Evolutionary conservation across 2,888 invertebrate genomes (phyloP).

Genomic region (Campoplex nolae): DNA sequence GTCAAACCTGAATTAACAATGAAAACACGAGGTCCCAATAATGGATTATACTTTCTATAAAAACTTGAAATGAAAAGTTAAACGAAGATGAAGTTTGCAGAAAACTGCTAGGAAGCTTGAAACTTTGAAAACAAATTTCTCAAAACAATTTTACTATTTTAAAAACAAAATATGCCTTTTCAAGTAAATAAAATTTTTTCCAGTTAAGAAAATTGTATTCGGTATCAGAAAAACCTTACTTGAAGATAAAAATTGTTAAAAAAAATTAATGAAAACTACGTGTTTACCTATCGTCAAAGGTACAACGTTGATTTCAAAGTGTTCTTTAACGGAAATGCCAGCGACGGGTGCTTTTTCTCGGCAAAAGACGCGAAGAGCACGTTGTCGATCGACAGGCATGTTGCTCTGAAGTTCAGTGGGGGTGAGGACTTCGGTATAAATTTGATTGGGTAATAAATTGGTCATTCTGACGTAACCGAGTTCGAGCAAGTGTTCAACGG

Average conservation of each 20-base stretch:
- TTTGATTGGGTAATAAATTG: conserved; percentile 97
- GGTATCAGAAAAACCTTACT: no score
- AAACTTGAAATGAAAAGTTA: background rate
- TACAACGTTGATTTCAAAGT: conserved; percentile 99
- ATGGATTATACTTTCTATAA: no score
- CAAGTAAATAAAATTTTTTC: no score
- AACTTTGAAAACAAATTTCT: background rate
- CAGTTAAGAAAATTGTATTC: no score
- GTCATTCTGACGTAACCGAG: conserved; percentile 98
- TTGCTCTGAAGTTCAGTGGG: conserved; percentile 93
- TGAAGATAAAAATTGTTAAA: no score
- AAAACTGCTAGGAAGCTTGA: background rate
- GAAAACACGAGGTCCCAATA: no score
- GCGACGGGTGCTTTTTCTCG: conserved; percentile 98
- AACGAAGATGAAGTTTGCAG: background rate
- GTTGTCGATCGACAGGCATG: conserved; percentile 94
- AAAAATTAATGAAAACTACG: background rate
- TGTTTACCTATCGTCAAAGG: conserved; percentile 93
- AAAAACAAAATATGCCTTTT: no score
- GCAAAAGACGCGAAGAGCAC: conserved; percentile 97
- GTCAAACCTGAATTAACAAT: conserved; percentile 88
- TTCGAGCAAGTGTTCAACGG: conserved; percentile 98
- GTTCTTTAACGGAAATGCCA: conserved; percentile 99
- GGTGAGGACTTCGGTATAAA: conserved; percentile 94
- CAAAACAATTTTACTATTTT: no score